Base-by-base conservation (phyloP, 2,113 vertebrate genomes). In the Leuciscus idus region DNA sequence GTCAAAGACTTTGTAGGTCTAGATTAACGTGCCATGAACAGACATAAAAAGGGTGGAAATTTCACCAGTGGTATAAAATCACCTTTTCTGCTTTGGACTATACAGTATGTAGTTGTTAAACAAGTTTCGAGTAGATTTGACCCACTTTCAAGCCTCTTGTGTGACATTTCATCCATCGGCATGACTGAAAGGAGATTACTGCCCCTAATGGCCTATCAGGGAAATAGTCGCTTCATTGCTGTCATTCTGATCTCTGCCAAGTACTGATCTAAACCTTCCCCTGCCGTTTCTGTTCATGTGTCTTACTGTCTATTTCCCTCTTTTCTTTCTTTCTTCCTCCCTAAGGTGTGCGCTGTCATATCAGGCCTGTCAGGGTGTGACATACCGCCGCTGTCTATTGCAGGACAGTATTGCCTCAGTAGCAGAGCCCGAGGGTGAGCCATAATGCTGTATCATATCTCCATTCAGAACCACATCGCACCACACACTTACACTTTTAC, bases 291-390 rank as follows among this genome's bases (percentile, higher is more conserved):
- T 62, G 84, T 90, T 89, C 86, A 85, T 83, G 87, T 83, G 78
- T 84, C 84, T 90, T 85, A 33, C 79, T 64, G 57, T 77, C 46
- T 68, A 57, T 81, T 46, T 55, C 70, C 43, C 1, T 62, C 4
- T 81, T 39, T 26, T 83, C 10, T 74, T 59, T 52, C 81, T 39
- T 26, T 39, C 75, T 86, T 76, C 74, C 91, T 91, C 88, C 90
- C 93, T 59, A 94, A 99, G 98, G 95, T 99, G 98, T 94, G 97
- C 95, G 88, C 92, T 99, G 84, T 98, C 98, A 84, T 98, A 97
- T 94, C 97, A 97, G 90, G 97, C 97, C 91, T 99, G 98, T 91
- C 98, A 99, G 96, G 95, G 94, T 43, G 89, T 99, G 93, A 96
- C 95, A 7, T 99, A 98, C 94, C 95, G 97, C 90, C 94, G 97